These are phyloP conservation scores for Magallana angulata DNA, from an alignment of 1,140 invertebrate genomes.

Conservation along the genomic window DNA sequence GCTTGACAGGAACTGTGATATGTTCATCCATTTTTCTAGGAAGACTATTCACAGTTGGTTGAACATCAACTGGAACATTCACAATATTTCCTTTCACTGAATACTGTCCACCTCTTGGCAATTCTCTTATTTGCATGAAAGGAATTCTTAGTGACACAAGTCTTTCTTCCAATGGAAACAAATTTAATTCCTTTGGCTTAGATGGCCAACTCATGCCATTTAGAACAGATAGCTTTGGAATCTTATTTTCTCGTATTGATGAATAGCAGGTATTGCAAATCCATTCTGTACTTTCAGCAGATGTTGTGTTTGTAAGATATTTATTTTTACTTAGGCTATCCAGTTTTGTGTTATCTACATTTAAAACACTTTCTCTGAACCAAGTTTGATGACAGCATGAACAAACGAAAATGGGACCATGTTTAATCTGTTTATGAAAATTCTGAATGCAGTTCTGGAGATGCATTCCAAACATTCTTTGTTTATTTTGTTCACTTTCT, in stretches of 20 bases:
- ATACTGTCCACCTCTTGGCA: conserved; percentile 31
- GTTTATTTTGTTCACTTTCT: conserved; percentile 15
- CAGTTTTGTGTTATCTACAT: neutral
- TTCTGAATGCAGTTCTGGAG: neutral
- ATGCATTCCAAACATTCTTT: conserved; percentile 16
- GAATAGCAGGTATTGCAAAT: conserved; percentile 41
- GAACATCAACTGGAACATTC: conserved; percentile 37
- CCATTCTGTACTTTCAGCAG: conserved; percentile 38
- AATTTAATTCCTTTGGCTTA: conserved; percentile 29
- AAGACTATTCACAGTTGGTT: conserved; percentile 52
- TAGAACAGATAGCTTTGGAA: conserved; percentile 34
- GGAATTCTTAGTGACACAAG: conserved; percentile 41
- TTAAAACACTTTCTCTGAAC: conserved; percentile 19
- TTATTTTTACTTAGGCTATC: neutral
- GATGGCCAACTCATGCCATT: conserved; percentile 37
- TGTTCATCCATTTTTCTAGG: conserved; percentile 49
- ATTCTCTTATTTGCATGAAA: conserved; percentile 43
- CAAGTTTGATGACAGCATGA: conserved; percentile 43
- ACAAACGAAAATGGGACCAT: conserved; percentile 45
- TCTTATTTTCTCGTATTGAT: conserved; percentile 4
- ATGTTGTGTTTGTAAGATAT: conserved; percentile 14
- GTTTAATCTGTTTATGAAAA: conserved; percentile 37
- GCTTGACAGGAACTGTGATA: conserved; percentile 48
- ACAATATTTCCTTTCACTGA: conserved; percentile 44
- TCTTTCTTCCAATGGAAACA: conserved; percentile 48